phyloP scores from a whole-genome alignment of 2,113 vertebrate genomes.

The Scalopus aquaticus region DNA sequence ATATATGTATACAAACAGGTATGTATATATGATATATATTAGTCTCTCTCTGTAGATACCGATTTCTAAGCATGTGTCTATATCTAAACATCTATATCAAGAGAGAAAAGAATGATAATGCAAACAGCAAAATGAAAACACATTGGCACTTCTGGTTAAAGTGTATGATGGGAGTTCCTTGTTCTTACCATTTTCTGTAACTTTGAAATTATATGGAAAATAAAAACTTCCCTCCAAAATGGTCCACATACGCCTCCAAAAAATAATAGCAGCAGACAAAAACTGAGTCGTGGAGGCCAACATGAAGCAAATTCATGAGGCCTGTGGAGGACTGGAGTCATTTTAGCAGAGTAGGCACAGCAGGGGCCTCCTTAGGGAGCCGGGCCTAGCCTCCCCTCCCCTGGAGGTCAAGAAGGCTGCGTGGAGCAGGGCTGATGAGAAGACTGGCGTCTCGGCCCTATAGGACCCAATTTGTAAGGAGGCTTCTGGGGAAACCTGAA shows the following conservation, averaged over 20 bases:
- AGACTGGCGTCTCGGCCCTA: neutral
- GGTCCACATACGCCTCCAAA: neutral
- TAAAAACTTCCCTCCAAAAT: neutral
- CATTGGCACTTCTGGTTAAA: neutral
- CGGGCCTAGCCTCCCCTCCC: neutral
- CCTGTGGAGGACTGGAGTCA: neutral
- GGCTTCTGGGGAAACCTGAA: neutral
- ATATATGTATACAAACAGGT: neutral
- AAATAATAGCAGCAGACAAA: neutral
- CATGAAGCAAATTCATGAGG: neutral
- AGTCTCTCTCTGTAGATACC: neutral
- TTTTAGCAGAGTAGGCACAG: neutral
- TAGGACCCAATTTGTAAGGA: neutral
- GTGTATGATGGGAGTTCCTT: neutral
- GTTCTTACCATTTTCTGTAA: neutral
- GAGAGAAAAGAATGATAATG: neutral
- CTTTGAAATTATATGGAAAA: constrained; percentile 21
- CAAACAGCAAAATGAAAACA: neutral
- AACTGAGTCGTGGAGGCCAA: neutral
- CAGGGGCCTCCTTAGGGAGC: too few relatives aligned
- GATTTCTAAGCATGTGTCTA: neutral
- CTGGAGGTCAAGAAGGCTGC: neutral
- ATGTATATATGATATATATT: neutral
- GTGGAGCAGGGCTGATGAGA: neutral
- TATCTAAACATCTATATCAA: neutral